Evolutionary conservation across 2,797 vertebrate species (phyloP).

Genomic region (Lutra lutra): DNA sequence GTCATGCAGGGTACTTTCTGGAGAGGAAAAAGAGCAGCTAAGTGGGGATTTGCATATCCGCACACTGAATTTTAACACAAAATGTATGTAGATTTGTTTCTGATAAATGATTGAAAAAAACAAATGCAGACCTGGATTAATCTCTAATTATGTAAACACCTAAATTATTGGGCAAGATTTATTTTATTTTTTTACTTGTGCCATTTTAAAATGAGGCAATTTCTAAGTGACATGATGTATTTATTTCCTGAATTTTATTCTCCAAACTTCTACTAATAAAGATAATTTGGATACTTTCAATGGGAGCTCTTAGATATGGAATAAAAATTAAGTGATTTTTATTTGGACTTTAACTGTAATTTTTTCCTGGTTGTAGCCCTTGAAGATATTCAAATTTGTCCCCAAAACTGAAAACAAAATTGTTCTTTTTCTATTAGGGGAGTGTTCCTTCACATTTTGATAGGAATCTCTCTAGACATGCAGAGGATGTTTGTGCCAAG

Average conservation of each 20-base stretch:
- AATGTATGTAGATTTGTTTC: background rate
- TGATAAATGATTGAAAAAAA: background rate
- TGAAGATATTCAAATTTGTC: background rate
- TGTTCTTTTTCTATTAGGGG: background rate
- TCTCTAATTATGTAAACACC: background rate
- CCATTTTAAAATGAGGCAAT: constrained; percentile 30
- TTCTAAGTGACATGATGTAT: background rate
- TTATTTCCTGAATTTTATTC: constrained; percentile 40
- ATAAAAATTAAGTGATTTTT: constrained; percentile 46
- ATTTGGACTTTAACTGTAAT: background rate
- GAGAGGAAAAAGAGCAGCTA: background rate
- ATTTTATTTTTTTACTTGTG: background rate
- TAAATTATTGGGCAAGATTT: background rate
- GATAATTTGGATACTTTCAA: background rate
- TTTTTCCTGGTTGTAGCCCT: background rate
- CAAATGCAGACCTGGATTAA: background rate
- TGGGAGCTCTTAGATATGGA: background rate
- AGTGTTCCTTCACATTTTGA: background rate
- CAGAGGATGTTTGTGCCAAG: background rate
- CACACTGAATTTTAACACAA: background rate
- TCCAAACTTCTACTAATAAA: background rate
- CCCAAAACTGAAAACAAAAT: background rate
- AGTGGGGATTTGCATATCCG: background rate
- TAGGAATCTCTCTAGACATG: background rate
- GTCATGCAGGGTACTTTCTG: background rate